These are phyloP conservation scores for Pogonocichla stellata DNA, from an alignment of 2,113 vertebrate species.

Conservation along the genomic window DNA sequence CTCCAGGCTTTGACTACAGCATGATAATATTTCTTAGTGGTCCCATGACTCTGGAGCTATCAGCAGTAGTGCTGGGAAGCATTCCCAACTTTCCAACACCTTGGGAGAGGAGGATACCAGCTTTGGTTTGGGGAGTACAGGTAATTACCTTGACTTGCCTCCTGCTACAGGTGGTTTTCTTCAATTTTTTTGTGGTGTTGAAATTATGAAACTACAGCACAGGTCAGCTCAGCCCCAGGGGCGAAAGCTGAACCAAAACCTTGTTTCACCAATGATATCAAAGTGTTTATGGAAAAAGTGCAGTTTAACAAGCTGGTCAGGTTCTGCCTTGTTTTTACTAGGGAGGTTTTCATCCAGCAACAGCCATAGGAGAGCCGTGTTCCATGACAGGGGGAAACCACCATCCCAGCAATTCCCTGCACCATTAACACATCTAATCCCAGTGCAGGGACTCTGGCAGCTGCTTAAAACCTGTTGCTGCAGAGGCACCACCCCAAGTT, in stretches of 20 bases:
- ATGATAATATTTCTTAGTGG: background rate
- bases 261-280: rapidly evolving
- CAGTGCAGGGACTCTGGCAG: background rate
- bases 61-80: background rate
- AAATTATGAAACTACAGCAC: background rate
- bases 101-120: background rate
- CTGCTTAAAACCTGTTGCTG: background rate
- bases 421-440: background rate
- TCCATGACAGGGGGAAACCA: background rate
- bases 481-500: background rate
- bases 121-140: background rate
- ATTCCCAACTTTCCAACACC: background rate
- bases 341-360: background rate
- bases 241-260: background rate
- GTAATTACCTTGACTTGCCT: background rate
- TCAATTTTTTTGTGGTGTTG: background rate
- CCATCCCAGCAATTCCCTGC: background rate
- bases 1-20: background rate
- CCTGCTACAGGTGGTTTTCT: background rate
- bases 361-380: rapidly evolving
- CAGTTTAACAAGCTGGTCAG: conserved; percentile 17
- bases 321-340: background rate
- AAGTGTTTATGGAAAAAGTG: background rate
- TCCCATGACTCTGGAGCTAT: background rate
- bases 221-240: background rate